Conservation (phyloP, 2,797 vertebrate species). For the Gymnoscopelus braueri region DNA sequence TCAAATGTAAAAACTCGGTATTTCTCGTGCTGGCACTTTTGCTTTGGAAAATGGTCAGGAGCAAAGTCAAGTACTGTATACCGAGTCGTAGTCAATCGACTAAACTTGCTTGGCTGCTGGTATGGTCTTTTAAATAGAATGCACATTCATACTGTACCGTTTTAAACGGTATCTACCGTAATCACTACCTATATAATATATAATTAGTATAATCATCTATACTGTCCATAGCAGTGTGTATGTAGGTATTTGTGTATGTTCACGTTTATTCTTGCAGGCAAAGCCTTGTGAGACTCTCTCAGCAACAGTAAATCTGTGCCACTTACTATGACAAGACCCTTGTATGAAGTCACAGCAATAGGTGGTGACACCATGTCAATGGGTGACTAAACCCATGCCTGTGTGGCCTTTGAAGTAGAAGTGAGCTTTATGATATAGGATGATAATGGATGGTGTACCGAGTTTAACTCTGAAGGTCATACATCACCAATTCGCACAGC, state of each 20-base stretch:
- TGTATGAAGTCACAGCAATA: constrained; percentile 21
- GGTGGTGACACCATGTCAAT: background rate
- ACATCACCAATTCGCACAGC: constrained; percentile 22
- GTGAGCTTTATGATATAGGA: constrained; percentile 31
- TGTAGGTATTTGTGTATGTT: background rate
- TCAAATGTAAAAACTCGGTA: too few species aligned
- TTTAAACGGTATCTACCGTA: too few species aligned
- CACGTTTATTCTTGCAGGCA: background rate
- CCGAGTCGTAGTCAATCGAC: too few species aligned
- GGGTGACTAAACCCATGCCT: constrained; percentile 32
- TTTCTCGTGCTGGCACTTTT: too few species aligned
- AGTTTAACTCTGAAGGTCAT: constrained; percentile 39
- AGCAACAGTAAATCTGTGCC: constrained; percentile 7
- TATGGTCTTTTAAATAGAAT: too few species aligned
- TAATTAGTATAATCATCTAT: too few species aligned
- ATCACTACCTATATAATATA: too few species aligned
- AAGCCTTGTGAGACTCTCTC: background rate
- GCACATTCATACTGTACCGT: too few species aligned
- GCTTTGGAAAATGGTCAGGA: too few species aligned
- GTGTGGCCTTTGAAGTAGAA: constrained; percentile 22
- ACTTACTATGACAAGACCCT: constrained; percentile 8
- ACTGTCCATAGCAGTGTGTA: too few species aligned
- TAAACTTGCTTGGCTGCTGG: too few species aligned
- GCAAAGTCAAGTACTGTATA: too few species aligned
- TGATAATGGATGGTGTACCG: constrained; percentile 39